Evolutionary conservation across 2,888 invertebrate genomes (phyloP), one percentile per base, ranked within the genome.

Genomic region (Sphaerophoria rueppellii): DNA sequence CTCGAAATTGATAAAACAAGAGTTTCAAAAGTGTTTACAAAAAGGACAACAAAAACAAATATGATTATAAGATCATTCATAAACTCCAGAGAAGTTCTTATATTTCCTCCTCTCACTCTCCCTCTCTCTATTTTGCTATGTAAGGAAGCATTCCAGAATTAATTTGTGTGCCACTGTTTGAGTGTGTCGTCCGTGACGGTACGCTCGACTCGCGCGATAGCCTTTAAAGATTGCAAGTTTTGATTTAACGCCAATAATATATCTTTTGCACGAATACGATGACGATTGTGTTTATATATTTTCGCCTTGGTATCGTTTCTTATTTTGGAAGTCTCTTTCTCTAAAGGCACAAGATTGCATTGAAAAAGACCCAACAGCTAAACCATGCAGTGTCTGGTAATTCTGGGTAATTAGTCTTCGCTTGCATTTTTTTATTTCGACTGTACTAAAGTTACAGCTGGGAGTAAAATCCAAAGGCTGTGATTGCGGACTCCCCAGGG

Each of bases 211-310:
- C 35, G 69, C 73, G 78, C 82, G 78, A 78, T 82, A 73, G 73
- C 82, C 82, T 78, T 78, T 78, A 82, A 74, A 82, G 82, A 82
- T 82, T 72, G 78, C 70, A 78, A 54, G 50, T 78, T 82, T 79
- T 78, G 82, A 82, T 82, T 82, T 82, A 78, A 82, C 69, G 82
- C 78, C 82, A 73, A 73, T 73, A 63, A 11, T 63, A 69, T 61
- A 24, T 75, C 77, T 37, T 24, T 34, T 65, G 35, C 74, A 43
- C 43, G 46, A 37, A 43, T 40, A 55, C 12, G 6, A 40, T 9
- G 40, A 55, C 14, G n/a, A 55, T 24, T 58, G 43, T 48, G 24
- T 63, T 40, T 32, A 14, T 16, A 34, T 43, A 16, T 24, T 35
- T 55, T 70, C 50, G 72, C 61, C 35, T 63, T 61, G 24, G 67